Base-by-base conservation (phyloP, 2,113 vertebrate genomes). In the Elachura formosa region DNA sequence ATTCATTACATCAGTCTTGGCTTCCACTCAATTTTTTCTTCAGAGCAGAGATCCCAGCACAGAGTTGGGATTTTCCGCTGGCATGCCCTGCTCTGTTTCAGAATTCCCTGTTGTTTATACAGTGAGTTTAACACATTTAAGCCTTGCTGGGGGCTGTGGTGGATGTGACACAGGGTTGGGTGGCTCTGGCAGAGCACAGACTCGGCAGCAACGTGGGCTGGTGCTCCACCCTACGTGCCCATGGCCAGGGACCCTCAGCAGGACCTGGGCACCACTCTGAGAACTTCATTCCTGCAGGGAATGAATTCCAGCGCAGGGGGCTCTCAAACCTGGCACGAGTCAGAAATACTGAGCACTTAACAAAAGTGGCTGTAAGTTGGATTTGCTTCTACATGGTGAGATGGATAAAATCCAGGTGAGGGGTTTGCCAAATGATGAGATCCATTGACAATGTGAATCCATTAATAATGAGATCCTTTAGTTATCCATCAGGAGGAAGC, bases 151-250 rank as follows among this genome's bases (percentile, higher is more conserved):
- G 3, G 7, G 8, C 67, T 13, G 20, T 21, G 67, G 9, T 21
- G 54, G n/a, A 0, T 25, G 41, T 11, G 9, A 36, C 36, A 18
- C 3, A 7, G 40, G 16, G 16, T 1, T 25, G 61, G 83, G 52
- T 18, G 71, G 10, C 26, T 43, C 72, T 36, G 83, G 0, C 26
- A 58, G 66, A 10, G 62, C 54, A 5, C 21, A 25, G 61, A 34
- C 46, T 46, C 16, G 10, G 40, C 8, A 2, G 66, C 5, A 69
- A 0, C 0, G 14, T 1, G 7, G 45, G 13, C 12, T n/a, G 0
- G 0, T 21, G 76, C 55, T 29, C 55, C 36, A 41, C 21, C n/a
- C 6, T 8, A 0, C 1, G 0, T 24, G 48, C 3, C 54, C 45
- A 0, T 6, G 25, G 43, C 5, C 33, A 46, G 49, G 49, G 68